Evolutionary conservation across 2,113 vertebrate genomes (phyloP).

Genomic region (Cyanoderma ruficeps): DNA sequence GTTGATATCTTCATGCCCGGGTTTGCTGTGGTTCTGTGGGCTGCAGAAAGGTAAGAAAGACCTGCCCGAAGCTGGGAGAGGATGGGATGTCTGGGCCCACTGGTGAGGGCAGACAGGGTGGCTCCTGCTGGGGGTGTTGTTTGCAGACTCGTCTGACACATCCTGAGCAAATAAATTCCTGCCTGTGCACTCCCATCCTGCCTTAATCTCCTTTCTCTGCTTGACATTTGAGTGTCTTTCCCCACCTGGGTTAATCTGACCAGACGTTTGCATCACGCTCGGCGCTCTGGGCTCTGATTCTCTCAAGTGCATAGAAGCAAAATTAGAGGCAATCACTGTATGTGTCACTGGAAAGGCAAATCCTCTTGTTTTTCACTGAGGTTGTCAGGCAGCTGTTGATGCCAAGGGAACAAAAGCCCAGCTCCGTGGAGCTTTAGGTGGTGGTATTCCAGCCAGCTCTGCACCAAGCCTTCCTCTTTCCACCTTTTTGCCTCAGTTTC

Average conservation of each 20-base stretch:
- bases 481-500: background rate
- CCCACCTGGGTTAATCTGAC: conserved; percentile 8
- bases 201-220: conserved; percentile 25
- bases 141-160: background rate
- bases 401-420: background rate
- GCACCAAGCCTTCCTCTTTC: background rate
- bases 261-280: background rate
- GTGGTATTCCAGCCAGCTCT: background rate
- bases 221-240: background rate
- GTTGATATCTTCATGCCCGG: background rate
- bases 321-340: conserved; percentile 4
- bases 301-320: background rate
- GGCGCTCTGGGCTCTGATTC: background rate
- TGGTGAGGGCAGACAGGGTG: background rate
- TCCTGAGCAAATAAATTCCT: background rate
- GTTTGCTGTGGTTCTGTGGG: background rate
- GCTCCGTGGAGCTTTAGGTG: background rate
- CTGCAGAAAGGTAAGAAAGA: background rate
- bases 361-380: background rate
- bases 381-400: background rate
- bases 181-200: background rate
- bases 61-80: background rate
- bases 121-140: background rate
- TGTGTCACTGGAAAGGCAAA: background rate
- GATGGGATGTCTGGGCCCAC: background rate